Base-by-base conservation (phyloP, 2,888 invertebrate genomes). In the Parthenolecanium corni region DNA sequence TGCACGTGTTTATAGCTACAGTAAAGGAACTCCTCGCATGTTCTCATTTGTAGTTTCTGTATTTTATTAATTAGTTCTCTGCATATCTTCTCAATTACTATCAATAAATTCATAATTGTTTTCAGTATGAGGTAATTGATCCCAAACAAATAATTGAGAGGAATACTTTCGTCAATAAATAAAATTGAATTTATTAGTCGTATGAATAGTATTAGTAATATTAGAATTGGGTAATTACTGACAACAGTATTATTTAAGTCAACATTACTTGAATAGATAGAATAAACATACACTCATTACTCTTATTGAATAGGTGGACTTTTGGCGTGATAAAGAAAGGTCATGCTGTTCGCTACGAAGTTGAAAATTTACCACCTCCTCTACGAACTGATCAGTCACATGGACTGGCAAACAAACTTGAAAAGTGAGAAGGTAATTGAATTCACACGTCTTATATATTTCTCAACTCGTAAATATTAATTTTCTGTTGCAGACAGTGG, bases 271-370 rank as follows among this genome's bases (percentile, higher is more conserved):
- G n/a, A 4, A 18, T 44, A 44, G 18, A 14, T 16, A 16, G 14
- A 44, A 9, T 31, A 6, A 31, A 31, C 4, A 6, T 31, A 31
- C 31, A 31, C 44, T n/a, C 4, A 44, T n/a, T 16, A 44, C 4
- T 49, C 21, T 31, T 9, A 9, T 6, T 31, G 31, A 31, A 31
- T 31, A 61, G 61, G 49, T 61, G 61, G 61, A 61, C 61, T 3
- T 47, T 36, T 40, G 12, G 11, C 16, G 49, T 51, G n/a, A 61
- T 61, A 11, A 51, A 47, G 20, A 51, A 49, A 21, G 61, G 61
- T 1, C 25, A 49, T 2, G 23, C 18, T 11, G 38, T 38, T 36
- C 12, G 14, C 1, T 61, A 61, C 23, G 36, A 47, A 23, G 18
- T 36, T 1, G 61, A 61, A 21, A 49, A 61, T 16, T 18, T 61